Evolutionary conservation across 2,888 invertebrate genomes (phyloP).

Genomic region (Agrochola lota): DNA sequence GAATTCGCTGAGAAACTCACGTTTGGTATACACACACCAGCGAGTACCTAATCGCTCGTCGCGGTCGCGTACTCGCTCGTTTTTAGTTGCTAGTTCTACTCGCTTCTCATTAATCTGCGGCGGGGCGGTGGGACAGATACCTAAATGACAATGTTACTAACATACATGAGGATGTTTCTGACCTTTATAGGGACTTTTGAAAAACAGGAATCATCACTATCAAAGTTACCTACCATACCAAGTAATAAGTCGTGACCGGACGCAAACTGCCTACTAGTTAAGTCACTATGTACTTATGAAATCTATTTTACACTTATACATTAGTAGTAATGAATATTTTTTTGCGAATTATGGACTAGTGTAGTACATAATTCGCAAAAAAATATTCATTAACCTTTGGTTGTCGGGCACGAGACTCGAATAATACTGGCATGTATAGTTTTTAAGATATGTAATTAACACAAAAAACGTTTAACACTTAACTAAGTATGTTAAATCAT

Average conservation of each 20-base stretch:
- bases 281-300: conserved; percentile 2
- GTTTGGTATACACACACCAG: background rate
- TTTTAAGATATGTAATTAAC: conserved; percentile 12
- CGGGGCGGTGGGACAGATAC: too few species aligned
- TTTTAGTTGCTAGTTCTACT: too few species aligned
- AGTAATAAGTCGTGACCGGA: conserved; percentile 45
- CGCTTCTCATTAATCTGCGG: too few species aligned
- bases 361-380: conserved; percentile 30
- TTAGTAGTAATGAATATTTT: conserved; percentile 9
- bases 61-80: too few species aligned
- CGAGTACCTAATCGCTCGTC: background rate
- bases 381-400: conserved; percentile 51
- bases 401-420: background rate
- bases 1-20: background rate
- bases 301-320: conserved; percentile 29
- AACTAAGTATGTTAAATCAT: background rate
- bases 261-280: background rate
- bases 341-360: too few species aligned
- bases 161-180: background rate
- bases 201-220: conserved; percentile 2
- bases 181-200: background rate
- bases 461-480: conserved; percentile 26
- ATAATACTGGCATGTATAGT: conserved; percentile 8
- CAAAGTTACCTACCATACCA: background rate
- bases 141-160: too few species aligned